These are phyloP conservation scores for Napeogenes sylphis DNA, from an alignment of 2,888 invertebrate genomes.

Conservation along the genomic window DNA sequence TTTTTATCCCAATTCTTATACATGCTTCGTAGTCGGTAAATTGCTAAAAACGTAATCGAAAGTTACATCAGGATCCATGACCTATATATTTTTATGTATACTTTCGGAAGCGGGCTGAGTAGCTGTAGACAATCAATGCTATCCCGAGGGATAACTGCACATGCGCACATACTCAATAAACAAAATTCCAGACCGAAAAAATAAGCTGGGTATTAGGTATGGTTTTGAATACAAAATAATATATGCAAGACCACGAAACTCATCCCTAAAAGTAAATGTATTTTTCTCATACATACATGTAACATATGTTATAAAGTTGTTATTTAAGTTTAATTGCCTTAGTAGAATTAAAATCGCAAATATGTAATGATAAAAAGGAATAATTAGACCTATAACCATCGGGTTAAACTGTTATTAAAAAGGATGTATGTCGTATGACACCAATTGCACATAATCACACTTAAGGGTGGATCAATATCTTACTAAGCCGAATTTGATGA, in stretches of 20 bases:
- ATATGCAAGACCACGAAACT: not conserved
- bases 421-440: too few species aligned
- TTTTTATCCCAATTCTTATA: slow-evolving; percentile 36
- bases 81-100: slow-evolving; percentile 54
- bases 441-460: too few species aligned
- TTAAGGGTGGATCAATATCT: too few species aligned
- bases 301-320: too few species aligned
- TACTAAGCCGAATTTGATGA: too few species aligned
- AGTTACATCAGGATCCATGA: slow-evolving; percentile 49
- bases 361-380: too few species aligned
- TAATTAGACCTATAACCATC: too few species aligned
- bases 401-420: too few species aligned
- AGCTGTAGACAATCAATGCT: slow-evolving; percentile 67
- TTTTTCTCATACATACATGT: too few species aligned
- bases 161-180: slow-evolving; percentile 52
- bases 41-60: not conserved
- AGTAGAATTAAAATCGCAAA: too few species aligned
- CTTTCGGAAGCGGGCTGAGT: slow-evolving; percentile 44
- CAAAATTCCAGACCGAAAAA: slow-evolving; percentile 1
- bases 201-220: not conserved
- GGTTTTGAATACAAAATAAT: not conserved
- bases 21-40: not conserved
- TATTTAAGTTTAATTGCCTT: too few species aligned
- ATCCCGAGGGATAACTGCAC: slow-evolving; percentile 73
- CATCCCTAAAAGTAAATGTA: not conserved